A percentile compares a stretch with the other conserved stretches of the same genome.
Evolutionary conservation across 2,113 vertebrate genomes (phyloP).

Genomic region (Sorex fumeus): DNA sequence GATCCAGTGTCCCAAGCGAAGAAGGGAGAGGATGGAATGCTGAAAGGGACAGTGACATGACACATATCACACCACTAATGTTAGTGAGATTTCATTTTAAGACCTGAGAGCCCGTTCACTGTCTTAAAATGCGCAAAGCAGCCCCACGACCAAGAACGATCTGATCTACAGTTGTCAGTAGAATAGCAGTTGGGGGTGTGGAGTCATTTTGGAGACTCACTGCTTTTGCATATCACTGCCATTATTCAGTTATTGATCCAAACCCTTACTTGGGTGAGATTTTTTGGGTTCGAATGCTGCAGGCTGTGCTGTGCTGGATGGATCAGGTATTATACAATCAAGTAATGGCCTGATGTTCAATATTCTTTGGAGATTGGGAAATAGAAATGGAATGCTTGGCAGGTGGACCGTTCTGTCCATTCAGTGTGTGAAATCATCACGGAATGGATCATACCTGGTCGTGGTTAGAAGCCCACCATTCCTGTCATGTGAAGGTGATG

Average conservation of each 20-base stretch:
- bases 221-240: background rate
- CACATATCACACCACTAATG: background rate
- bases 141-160: background rate
- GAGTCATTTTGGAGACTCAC: background rate
- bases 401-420: slow-evolving; percentile 64
- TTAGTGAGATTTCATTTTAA: background rate
- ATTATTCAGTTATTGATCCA: background rate
- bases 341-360: slow-evolving; percentile 1
- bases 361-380: slow-evolving; percentile 16
- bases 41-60: background rate
- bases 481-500: slow-evolving; percentile 14
- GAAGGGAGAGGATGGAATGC: fast-evolving
- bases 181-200: background rate
- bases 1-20: background rate
- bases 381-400: slow-evolving; percentile 32
- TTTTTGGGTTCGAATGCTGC: background rate
- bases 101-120: background rate
- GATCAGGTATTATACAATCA: slow-evolving; percentile 32
- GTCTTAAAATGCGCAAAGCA: background rate
- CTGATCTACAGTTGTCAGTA: background rate
- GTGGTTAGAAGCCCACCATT: background rate
- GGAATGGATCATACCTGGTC: slow-evolving; percentile 57
- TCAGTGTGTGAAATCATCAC: slow-evolving; percentile 73
- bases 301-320: background rate
- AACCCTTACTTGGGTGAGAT: background rate